These are phyloP conservation scores for Brachystomella parvula DNA, from an alignment of 1,140 invertebrate species.

Conservation along the genomic window DNA sequence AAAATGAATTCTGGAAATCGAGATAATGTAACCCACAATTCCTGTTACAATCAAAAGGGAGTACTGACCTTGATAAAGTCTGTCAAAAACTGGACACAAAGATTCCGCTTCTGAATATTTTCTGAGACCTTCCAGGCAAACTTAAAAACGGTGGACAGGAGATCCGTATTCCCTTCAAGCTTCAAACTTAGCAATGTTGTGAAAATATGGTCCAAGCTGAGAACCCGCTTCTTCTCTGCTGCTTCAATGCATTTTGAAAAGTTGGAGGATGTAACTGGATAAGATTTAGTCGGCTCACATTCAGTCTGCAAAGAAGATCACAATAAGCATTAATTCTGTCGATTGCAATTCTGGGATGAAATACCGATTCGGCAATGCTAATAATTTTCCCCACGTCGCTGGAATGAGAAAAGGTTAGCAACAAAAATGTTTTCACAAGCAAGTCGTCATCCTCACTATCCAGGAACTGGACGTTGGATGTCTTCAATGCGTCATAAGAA, in stretches of 20 bases:
- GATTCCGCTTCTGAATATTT: constrained; percentile 8
- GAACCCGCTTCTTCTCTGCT: constrained; percentile 9
- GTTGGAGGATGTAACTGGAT: constrained; percentile 20
- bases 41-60: background rate
- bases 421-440: background rate
- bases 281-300: background rate
- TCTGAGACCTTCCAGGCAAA: constrained; percentile 18
- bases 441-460: background rate
- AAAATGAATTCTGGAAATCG: constrained; percentile 10
- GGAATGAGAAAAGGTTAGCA: background rate
- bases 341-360: background rate
- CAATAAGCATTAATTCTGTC: background rate
- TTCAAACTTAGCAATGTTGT: constrained; percentile 17
- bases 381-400: background rate
- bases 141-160: constrained; percentile 18
- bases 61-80: constrained; percentile 25
- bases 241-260: constrained; percentile 17
- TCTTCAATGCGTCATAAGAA: constrained; percentile 11
- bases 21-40: constrained; percentile 14
- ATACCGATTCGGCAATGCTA: background rate
- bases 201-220: constrained; percentile 28
- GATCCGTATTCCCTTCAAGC: background rate
- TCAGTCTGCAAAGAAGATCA: background rate
- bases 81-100: constrained; percentile 25
- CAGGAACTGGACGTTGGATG: background rate